Percentiles rank a stretch among this genome's conserved stretches.
These are phyloP conservation scores for Pantherophis guttatus DNA, from an alignment of 2,113 vertebrate species.

Conservation along the genomic window DNA sequence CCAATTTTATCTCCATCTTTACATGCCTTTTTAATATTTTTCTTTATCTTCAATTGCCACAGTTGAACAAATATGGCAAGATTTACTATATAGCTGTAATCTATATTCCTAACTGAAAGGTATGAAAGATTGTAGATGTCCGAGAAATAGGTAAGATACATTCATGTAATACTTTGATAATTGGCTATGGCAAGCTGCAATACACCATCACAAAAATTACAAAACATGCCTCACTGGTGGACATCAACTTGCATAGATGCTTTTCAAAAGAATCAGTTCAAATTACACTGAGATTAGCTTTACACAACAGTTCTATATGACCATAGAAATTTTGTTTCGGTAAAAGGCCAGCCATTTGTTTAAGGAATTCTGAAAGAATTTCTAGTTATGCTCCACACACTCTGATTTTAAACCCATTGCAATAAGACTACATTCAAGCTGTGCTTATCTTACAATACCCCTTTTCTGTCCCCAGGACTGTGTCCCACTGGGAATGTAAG, in stretches of 20 bases:
- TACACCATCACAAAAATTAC: background rate
- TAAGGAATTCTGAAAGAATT: no score
- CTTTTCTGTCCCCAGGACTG: background rate
- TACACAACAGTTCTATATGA: background rate
- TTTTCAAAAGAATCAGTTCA: background rate
- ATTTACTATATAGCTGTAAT: background rate
- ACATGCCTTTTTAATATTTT: background rate
- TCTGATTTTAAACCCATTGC: background rate
- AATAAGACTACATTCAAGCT: background rate
- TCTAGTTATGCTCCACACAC: background rate
- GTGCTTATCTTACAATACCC: background rate
- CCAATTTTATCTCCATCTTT: background rate
- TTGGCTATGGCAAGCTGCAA: no score
- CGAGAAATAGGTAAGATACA: no score
- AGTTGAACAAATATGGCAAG: background rate
- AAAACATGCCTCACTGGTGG: background rate
- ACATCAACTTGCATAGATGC: background rate
- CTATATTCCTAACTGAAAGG: background rate
- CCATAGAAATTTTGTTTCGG: background rate
- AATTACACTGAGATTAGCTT: background rate
- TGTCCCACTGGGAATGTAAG: background rate
- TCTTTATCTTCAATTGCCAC: background rate
- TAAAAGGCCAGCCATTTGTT: background rate
- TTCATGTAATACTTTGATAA: background rate
- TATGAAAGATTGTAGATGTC: background rate